These are phyloP conservation scores for Rhynchophorus ferrugineus DNA, from an alignment of 1,140 invertebrate species.

Conservation along the genomic window DNA sequence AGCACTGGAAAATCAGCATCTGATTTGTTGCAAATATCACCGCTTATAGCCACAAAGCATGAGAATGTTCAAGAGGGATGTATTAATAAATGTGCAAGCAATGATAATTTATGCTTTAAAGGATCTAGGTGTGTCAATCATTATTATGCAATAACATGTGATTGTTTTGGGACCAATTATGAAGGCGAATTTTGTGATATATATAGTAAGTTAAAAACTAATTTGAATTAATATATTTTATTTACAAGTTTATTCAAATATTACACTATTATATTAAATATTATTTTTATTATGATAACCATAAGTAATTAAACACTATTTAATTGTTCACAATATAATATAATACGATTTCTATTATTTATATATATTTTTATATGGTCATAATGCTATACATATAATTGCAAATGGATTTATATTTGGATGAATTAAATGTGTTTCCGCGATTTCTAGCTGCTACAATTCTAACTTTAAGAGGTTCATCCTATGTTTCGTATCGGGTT, in stretches of 20 bases:
- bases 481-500: slow-evolving; percentile 85
- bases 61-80: slow-evolving; percentile 82
- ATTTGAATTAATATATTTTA: neutral
- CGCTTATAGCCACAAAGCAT: slow-evolving; percentile 74
- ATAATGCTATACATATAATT: too few relatives aligned
- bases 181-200: slow-evolving; percentile 86
- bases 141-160: slow-evolving; percentile 76
- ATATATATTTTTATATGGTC: too few relatives aligned
- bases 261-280: neutral
- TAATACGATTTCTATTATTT: neutral
- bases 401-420: too few relatives aligned
- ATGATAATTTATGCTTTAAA: slow-evolving; percentile 75
- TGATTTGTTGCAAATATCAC: slow-evolving; percentile 67
- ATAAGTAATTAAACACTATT: too few relatives aligned
- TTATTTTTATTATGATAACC: slow-evolving; percentile 7
- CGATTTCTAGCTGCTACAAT: slow-evolving; percentile 76
- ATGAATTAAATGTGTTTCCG: too few relatives aligned
- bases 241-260: slow-evolving; percentile 2
- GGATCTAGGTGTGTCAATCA: slow-evolving; percentile 82
- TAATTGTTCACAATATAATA: neutral
- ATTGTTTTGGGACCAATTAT: slow-evolving; percentile 85
- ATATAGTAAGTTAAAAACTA: slow-evolving; percentile 63
- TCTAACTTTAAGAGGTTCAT: slow-evolving; percentile 80
- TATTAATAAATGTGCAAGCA: slow-evolving; percentile 68
- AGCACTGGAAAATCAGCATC: slow-evolving; percentile 75